phyloP scores from a whole-genome alignment of 1,140 invertebrate species.

The Drosophila navojoa region DNA sequence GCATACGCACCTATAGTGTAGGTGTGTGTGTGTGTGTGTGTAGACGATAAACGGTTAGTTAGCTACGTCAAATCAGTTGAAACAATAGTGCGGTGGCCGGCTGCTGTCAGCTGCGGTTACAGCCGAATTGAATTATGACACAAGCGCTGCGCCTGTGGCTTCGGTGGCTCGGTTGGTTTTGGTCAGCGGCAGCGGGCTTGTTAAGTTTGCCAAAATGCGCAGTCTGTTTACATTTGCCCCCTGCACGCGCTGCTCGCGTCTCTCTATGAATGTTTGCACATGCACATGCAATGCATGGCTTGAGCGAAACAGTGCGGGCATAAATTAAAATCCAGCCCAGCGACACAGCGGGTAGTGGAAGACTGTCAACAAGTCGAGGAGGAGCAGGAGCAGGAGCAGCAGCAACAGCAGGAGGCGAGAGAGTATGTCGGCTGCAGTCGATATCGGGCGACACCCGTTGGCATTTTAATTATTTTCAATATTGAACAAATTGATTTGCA shows the following conservation, averaged over 20 bases:
- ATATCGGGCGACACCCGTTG: slow-evolving; percentile 45
- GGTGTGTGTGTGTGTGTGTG: not conserved
- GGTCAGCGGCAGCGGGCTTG: slow-evolving; percentile 18
- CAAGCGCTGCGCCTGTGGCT: slow-evolving; percentile 42
- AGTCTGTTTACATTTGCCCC: slow-evolving; percentile 59
- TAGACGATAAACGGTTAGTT: slow-evolving; percentile 53
- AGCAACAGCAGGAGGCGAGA: no score
- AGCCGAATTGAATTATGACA: slow-evolving; percentile 72
- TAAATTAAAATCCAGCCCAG: slow-evolving; percentile 67
- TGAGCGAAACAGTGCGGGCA: slow-evolving; percentile 46
- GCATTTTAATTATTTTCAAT: slow-evolving; percentile 83
- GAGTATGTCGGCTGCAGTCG: no score
- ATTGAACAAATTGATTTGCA: slow-evolving; percentile 82
- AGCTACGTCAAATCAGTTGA: slow-evolving; percentile 71
- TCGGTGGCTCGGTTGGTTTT: slow-evolving; percentile 35
- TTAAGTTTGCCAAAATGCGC: slow-evolving; percentile 63
- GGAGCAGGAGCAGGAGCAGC: no score
- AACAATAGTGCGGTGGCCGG: slow-evolving; percentile 68
- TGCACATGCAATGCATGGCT: slow-evolving; percentile 60
- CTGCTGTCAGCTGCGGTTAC: slow-evolving; percentile 44
- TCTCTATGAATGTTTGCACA: slow-evolving; percentile 62
- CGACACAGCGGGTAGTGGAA: slow-evolving; percentile 26
- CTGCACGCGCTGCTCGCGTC: slow-evolving; percentile 3
- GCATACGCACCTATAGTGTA: slow-evolving; percentile 83
- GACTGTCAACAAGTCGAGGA: slow-evolving; percentile 64